Evolutionary conservation across 1,140 invertebrate genomes (phyloP), one percentile per base, ranked within the genome.

Genomic region (Drosophila nannoptera): DNA sequence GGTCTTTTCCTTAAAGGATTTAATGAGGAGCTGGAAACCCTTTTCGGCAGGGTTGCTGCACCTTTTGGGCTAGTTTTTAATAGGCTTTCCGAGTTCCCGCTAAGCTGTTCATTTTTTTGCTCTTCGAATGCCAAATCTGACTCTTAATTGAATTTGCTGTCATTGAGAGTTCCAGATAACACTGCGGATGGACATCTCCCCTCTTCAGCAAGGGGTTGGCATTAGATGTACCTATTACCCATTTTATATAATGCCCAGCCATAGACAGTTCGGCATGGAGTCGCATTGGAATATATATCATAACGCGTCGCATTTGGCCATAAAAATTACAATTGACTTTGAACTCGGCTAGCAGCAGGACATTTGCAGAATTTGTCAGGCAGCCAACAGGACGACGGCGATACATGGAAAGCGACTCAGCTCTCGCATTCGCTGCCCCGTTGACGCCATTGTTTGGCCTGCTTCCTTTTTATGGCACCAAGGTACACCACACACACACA

Each of bases 251-350:
- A 22, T 22, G 1, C 14, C 12, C 12, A 43, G 14, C 14, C 12
- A 16, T 6, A 22, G 40, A 11, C 12, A 43, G 36, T 22, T 45
- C 31, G 38, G 36, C 63, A 7, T 0, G 32, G 4, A 52, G 5
- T 43, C 14, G 12, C 43, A n/a, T 4, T 55, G 71, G 38, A 62
- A 70, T 48, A 54, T 67, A 54, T 43, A 74, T 86, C 73, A 86
- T 83, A 83, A 68, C 80, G 66, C 65, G 65, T 84, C 64, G 78
- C 76, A 73, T 66, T 84, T 76, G 66, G 74, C 73, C 73, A 83
- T 86, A 84, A 74, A 83, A 83, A 86, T 83, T 73, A 80, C 76
- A 83, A 77, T 83, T 83, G 80, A 83, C 80, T 83, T 83, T 83
- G 80, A 83, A 83, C 80, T 84, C 80, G 59, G 63, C 80, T 35